phyloP scores from a whole-genome alignment of 2,888 invertebrate species.

The Polyommatus iphigenia region DNA sequence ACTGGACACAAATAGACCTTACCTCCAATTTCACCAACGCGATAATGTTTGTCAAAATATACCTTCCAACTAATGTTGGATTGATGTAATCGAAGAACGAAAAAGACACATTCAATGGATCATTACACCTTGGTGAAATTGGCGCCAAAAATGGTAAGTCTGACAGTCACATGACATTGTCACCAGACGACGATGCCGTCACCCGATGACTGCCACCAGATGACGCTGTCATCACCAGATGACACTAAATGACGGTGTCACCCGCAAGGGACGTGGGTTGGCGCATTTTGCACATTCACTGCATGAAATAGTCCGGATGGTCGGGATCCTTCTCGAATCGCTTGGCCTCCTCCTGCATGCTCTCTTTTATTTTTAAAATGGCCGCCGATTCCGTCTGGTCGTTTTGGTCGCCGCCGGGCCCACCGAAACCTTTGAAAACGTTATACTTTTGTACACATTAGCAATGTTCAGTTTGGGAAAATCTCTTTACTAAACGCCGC shows the following conservation, averaged over 20 bases:
- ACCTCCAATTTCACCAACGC: not conserved
- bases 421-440: constrained; percentile 68
- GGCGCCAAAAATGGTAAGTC: not conserved
- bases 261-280: constrained; percentile 40
- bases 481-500: constrained; percentile 29
- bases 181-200: too few species aligned
- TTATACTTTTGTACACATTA: constrained; percentile 44
- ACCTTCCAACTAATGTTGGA: not conserved
- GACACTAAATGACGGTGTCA: constrained; percentile 1
- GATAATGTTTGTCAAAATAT: not conserved
- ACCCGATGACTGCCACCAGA: too few species aligned
- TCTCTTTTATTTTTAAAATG: constrained; percentile 99
- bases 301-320: constrained; percentile 98
- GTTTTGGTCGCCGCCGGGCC: constrained; percentile 80
- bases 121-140: not conserved
- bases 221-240: not conserved
- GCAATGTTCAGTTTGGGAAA: constrained; percentile 35
- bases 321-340: constrained; percentile 98
- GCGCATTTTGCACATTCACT: constrained; percentile 80
- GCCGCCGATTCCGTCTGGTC: constrained; percentile 99
- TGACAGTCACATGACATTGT: too few species aligned
- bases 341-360: constrained; percentile 99
- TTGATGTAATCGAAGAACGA: not conserved
- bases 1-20: not conserved
- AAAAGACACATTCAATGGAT: not conserved